Percentiles rank a stretch among this genome's conserved stretches.
phyloP scores from a whole-genome alignment of 2,113 vertebrate genomes.

The Ageneiosus marmoratus region DNA sequence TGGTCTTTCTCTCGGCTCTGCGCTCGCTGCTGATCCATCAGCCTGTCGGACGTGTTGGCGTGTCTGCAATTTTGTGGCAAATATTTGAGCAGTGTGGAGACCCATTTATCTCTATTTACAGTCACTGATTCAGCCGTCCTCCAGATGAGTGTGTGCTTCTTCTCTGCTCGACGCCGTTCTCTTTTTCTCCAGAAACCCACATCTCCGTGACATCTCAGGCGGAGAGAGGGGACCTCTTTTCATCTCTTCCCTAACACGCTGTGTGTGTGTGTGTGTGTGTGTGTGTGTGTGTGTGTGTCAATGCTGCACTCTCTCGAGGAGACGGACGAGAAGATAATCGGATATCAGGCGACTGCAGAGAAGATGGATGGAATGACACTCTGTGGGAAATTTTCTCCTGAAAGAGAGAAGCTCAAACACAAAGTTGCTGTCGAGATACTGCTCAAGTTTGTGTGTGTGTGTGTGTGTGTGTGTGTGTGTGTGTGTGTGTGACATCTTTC shows the following conservation, averaged over 20 bases:
- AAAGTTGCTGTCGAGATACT: conserved; percentile 17
- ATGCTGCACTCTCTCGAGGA: conserved; percentile 29
- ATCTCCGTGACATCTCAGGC: conserved; percentile 15
- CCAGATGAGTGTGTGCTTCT: not conserved
- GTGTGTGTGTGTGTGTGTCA: not conserved
- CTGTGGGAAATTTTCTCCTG: conserved; percentile 26
- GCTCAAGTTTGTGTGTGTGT: conserved; percentile 24
- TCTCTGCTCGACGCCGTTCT: not conserved
- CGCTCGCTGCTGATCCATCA: conserved; percentile 19
- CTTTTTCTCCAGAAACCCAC: conserved; percentile 4
- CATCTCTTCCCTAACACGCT: not conserved
- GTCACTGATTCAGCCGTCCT: conserved; percentile 17
- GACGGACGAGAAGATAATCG: conserved; percentile 44
- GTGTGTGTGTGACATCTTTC: conserved; percentile 30
- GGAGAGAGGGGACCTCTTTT: not conserved
- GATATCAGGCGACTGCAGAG: conserved; percentile 34
- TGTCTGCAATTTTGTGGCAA: conserved; percentile 27
- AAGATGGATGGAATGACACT: conserved; percentile 51
- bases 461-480: conserved; percentile 13
- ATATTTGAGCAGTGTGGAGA: conserved; percentile 2
- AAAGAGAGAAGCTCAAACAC: not conserved
- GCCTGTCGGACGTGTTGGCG: not conserved
- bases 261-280: conserved; percentile 15
- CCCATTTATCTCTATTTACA: conserved; percentile 17
- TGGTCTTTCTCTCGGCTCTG: not conserved